Evolutionary conservation across 2,797 vertebrate species (phyloP).

Genomic region (Channa striata): DNA sequence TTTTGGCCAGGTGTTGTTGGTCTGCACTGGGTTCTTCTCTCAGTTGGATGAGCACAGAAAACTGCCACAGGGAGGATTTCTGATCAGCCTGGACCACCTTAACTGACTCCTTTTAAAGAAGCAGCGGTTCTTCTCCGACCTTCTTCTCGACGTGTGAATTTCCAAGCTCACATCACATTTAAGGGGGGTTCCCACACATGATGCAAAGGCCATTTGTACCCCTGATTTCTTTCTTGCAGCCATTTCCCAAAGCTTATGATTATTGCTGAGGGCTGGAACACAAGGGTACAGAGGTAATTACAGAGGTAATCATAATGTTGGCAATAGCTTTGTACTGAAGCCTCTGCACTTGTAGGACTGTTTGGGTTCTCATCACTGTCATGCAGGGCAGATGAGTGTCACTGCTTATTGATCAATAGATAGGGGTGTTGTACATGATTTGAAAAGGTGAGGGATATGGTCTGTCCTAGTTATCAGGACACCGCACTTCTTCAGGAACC

Average conservation of each 20-base stretch:
- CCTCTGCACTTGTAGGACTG: background rate
- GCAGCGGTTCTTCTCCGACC: background rate
- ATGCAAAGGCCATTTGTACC: background rate
- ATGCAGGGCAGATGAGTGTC: background rate
- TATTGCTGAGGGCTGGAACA: background rate
- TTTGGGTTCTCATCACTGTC: background rate
- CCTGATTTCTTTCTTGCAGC: background rate
- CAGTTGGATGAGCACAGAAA: background rate
- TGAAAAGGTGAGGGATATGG: no score
- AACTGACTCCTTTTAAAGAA: background rate
- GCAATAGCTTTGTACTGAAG: background rate
- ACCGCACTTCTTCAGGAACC: no score
- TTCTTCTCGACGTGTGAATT: background rate
- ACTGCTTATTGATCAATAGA: background rate
- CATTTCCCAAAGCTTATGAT: slow-evolving; percentile 2
- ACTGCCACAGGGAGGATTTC: background rate
- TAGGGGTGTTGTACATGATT: no score
- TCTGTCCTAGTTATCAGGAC: no score
- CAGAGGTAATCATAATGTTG: background rate
- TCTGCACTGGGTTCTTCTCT: background rate
- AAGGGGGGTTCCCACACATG: background rate
- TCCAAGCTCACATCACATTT: background rate
- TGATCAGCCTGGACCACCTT: slow-evolving; percentile 7
- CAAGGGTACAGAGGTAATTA: no score
- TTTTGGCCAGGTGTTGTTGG: background rate